phyloP scores from a whole-genome alignment of 2,113 vertebrate genomes.

The Pitta sordida region DNA sequence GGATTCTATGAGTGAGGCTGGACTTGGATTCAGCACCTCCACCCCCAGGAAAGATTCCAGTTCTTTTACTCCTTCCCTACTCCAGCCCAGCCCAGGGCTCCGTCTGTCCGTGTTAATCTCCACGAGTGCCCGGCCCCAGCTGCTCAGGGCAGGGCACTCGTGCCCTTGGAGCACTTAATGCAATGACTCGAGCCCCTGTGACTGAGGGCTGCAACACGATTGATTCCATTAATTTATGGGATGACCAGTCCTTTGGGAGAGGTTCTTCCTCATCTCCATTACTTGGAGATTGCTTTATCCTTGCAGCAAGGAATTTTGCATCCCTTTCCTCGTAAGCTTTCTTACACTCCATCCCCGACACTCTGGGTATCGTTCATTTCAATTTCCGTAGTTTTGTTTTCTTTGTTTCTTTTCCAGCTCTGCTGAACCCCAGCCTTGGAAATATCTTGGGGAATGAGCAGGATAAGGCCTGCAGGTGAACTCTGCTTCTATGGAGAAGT shows the following conservation, averaged over 20 bases:
- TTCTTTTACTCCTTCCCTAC: not conserved
- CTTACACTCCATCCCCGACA: not conserved
- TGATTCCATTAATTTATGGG: not conserved
- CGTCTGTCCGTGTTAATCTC: not conserved
- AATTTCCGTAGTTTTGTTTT: not conserved
- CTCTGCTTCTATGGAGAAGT: not conserved
- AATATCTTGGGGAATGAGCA: not conserved
- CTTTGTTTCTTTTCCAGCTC: not conserved
- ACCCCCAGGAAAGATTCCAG: not conserved
- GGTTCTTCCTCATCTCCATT: constrained; percentile 13
- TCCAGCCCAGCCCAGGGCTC: not conserved
- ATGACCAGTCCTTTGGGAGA: not conserved
- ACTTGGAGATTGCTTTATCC: not conserved
- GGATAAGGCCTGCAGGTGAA: not conserved
- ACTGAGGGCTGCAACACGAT: not conserved
- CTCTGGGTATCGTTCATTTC: not conserved
- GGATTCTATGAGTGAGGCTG: not conserved
- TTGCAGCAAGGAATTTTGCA: not conserved
- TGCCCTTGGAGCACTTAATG: not conserved
- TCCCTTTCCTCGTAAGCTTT: not conserved
- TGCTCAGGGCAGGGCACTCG: not conserved
- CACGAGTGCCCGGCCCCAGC: not conserved
- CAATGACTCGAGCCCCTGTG: not conserved
- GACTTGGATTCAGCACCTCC: not conserved
- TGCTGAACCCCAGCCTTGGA: not conserved